Evolutionary conservation across 2,797 vertebrate genomes (phyloP), one percentile per base, ranked within the genome.

Genomic region (Spinibarbus caldwelli): DNA sequence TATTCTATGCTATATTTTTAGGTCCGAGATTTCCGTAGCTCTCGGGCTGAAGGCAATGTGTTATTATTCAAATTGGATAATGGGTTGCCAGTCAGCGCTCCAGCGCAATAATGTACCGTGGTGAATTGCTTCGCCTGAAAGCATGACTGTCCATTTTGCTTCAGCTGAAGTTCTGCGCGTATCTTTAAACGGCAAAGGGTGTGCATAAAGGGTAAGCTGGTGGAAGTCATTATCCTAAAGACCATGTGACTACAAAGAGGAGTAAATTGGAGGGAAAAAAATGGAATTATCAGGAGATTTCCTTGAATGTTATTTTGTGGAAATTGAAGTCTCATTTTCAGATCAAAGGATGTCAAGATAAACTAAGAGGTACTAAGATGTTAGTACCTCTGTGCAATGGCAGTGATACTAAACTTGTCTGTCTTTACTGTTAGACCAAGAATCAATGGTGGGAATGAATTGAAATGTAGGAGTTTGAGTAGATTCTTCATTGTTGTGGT

Each of bases 1-100:
- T 52, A 52, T 86, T 52, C 57, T 36, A 52, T 62, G 62, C 77
- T 77, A 34, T 79, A 78, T 86, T 82, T 89, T 66, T 73, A 76
- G 71, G 68, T 49, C 68, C 19, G 10, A 62, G 67, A 29, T 31
- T 57, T 85, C 49, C 34, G 41, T 57, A 54, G 31, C 82, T 85
- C 43, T 71, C n/a, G n/a, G n/a, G 73, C 85, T 82, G 67, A 86
- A 84, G 75, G 73, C 78, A 76, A 67, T 82, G 70, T 82, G 73
- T 80, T 84, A 87, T 89, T 89, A 87, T 90, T 91, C 72, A 91
- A 89, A 88, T 84, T 86, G 86, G 83, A 87, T 86, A 88, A 88
- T 84, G 26, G 82, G 82, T 80, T 82, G 83, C 66, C 72, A 85
- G 77, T 78, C 59, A 83, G 45, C 36, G 84, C 70, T 86, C 72